Evolutionary conservation across 2,888 invertebrate species (phyloP), one percentile per base, ranked within the genome.

Genomic region (Yponomeuta sedellus): DNA sequence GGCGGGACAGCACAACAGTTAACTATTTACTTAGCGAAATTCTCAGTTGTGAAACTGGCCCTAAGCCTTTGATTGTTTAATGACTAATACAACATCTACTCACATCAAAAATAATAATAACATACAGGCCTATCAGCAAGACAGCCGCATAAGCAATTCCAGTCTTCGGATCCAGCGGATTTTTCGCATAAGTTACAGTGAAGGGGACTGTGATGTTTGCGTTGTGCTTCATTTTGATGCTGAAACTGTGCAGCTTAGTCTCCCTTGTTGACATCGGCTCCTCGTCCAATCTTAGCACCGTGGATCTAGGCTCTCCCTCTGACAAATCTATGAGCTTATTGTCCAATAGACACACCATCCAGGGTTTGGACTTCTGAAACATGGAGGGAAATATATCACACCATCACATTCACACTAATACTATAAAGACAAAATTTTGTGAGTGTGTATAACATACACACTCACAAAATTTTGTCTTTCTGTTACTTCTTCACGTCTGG

Each of bases 51-150:
- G n/a, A n/a, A n/a, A n/a, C n/a, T n/a, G n/a, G n/a, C n/a, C n/a
- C n/a, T n/a, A n/a, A n/a, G n/a, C n/a, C n/a, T 25, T 25, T 1
- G 5, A 25, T 25, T 4, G 25, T 25, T 25, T 25, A 25, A 5
- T 25, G 25, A 25, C 25, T 25, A 16, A 56, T 56, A 16, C 16
- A n/a, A 56, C 19, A 10, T 20, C 20, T 44, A 69, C 79, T 78
- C 80, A 96, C 95, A 85, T 97, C 96, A 85, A 95, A 96, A 70
- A 96, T 94, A 69, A 97, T 95, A 19, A 97, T 81, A 8, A 94
- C 77, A 77, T 97, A 97, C 58, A 97, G 92, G 2, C 94, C 93
- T 10, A 94, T 68, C 2, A 97, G 85, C 39, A 96, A 92, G 4
- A 94, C 69, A 0, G 94, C 93, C 0, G 95, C 96, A 72, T 94